Evolutionary conservation across 2,797 vertebrate genomes (phyloP), one percentile per base, ranked within the genome.

Genomic region (Chanos chanos): DNA sequence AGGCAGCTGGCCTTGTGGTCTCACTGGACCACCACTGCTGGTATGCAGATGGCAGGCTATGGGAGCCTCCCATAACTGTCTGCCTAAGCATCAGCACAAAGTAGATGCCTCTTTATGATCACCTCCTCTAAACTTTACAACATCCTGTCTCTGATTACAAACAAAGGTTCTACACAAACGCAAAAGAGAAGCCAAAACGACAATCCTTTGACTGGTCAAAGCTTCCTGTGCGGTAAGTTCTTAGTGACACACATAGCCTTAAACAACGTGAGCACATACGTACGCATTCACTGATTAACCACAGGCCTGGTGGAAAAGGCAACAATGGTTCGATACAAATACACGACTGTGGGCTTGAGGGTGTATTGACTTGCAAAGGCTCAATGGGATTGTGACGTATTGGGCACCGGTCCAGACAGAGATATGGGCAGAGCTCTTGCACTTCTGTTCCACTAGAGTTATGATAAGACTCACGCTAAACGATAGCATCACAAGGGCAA

Each of bases 11-110:
- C 34, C 30, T 28, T 39, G 25, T 22, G 25, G 16, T 39, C 41
- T 39, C 61, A 37, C 4, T 28, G 25, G 64, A 43, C 16, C 21
- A 25, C 22, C 5, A 31, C 25, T 24, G 4, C 16, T 24, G 4
- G 48, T 40, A 68, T 53, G 27, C 4, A 33, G 40, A 34, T 8
- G 12, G 55, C 61, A 48, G 34, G 41, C 41, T 45, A 57, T 21
- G 49, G n/a, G 47, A 15, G 27, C 27, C 18, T n/a, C 22, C 40
- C 65, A 16, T 36, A 50, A 18, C 19, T 4, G 24, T n/a, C 53
- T 15, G 28, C 39, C 59, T 6, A 44, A 47, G 55, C 40, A 54
- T 45, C 22, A 18, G 27, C 33, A 57, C 52, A 47, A 15, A 65
- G 27, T 41, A 24, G 43, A 16, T 55, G 16, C 18, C 13, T 25